These are phyloP conservation scores for Nannoperca obscura DNA, from an alignment of 2,797 vertebrate genomes.

Conservation along the genomic window DNA sequence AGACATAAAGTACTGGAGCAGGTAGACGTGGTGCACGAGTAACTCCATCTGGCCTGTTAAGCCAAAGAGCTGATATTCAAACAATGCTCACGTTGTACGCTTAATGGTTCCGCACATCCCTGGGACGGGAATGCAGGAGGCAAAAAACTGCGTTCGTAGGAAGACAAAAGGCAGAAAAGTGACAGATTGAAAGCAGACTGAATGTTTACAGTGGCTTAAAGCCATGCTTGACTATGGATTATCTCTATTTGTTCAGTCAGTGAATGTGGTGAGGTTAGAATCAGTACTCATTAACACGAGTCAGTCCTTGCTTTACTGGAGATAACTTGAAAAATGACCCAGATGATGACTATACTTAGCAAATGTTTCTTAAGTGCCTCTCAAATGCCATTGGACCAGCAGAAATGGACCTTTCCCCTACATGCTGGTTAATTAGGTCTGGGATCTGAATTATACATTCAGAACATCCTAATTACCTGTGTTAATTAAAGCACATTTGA, in stretches of 20 bases:
- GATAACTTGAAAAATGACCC: constrained; percentile 44
- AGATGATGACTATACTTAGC: constrained; percentile 50
- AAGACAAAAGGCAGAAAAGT: not conserved
- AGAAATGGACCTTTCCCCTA: constrained; percentile 32
- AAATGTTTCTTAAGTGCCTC: constrained; percentile 11
- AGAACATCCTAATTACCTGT: constrained; percentile 62
- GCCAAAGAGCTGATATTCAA: not conserved
- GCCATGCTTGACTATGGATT: not conserved
- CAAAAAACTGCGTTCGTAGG: too few species aligned
- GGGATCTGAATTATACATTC: constrained; percentile 57
- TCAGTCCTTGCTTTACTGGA: not conserved
- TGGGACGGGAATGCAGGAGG: not conserved
- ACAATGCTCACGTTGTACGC: not conserved
- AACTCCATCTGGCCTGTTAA: constrained; percentile 20
- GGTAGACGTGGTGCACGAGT: not conserved
- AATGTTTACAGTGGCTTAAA: not conserved
- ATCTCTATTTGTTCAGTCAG: constrained; percentile 3
- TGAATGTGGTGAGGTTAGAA: not conserved
- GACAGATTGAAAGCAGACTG: not conserved
- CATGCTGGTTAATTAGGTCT: constrained; percentile 63
- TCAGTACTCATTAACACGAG: constrained; percentile 1
- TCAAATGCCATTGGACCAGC: constrained; percentile 21
- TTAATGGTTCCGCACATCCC: not conserved
- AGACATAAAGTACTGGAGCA: constrained; percentile 7
- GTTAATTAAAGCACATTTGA: constrained; percentile 65